Base-by-base conservation (phyloP, 2,113 vertebrate genomes). In the Limanda limanda region DNA sequence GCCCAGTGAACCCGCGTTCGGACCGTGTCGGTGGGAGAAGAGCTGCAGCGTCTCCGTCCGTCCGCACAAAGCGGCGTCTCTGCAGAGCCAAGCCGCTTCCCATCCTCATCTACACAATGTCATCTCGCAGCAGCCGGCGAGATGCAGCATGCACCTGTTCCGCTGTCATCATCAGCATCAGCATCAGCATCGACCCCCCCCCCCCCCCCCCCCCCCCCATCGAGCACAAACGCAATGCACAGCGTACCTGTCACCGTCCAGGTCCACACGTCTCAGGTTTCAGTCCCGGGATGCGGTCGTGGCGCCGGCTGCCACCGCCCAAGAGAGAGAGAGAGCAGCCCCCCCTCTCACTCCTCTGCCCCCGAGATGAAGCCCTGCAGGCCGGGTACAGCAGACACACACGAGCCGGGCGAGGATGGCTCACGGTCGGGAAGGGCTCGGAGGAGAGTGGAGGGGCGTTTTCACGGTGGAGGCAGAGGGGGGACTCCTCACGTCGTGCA, bases 401-500 rank as follows among this genome's bases (percentile, higher is more conserved):
- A 55, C 78, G 21, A 82, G 89, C 84, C 87, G 82, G 82, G 87
- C 71, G 65, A 72, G 80, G 88, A 84, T 69, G 87, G 86, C 76
- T 81, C 10, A 40, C 52, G 71, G 74, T 77, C 71, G 71, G 73
- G 73, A 69, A 79, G 73, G 74, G 67, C 67, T 76, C 25, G 75
- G 78, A 85, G 79, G 72, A 82, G 82, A 83, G 82, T 27, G 57
- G 78, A 91, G 89, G 89, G 91, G 93, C 87, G 94, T 91, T 89
- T 90, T 87, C 89, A 83, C 82, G 58, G 63, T 84, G 60, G 12
- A 68, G 68, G 88, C 79, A 37, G 68, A 20, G 51, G 91, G 91
- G 92, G 82, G 93, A 93, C 91, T 93, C 93, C 91, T 70, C 75
- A 81, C 90, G 91, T 90, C 74, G 85, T 85, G 85, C 18, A n/a